These are phyloP conservation scores for Morone saxatilis DNA, from an alignment of 2,113 vertebrate species.

Conservation along the genomic window DNA sequence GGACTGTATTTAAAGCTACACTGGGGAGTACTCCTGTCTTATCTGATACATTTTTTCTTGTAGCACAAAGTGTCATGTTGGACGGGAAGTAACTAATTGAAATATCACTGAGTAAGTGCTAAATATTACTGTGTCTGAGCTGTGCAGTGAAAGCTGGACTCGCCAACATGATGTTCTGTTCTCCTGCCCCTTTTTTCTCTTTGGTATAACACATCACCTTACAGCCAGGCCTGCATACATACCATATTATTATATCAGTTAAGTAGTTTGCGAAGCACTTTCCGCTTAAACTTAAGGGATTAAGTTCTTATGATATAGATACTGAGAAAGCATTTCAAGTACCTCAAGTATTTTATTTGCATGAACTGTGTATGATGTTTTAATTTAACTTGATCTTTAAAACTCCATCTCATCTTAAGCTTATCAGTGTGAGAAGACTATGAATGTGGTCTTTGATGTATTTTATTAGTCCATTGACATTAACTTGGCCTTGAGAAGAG, in stretches of 20 bases:
- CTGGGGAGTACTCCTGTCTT: neutral
- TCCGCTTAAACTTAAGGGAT: slow-evolving; percentile 18
- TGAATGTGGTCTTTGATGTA: slow-evolving; percentile 25
- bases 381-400: slow-evolving; percentile 48
- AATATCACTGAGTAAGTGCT: neutral
- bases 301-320: slow-evolving; percentile 22
- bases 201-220: neutral
- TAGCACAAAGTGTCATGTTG: neutral
- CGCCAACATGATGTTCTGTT: neutral
- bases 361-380: slow-evolving; percentile 20
- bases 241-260: slow-evolving; percentile 1
- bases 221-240: neutral
- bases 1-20: neutral
- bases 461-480: slow-evolving; percentile 41
- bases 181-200: neutral
- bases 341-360: slow-evolving; percentile 1
- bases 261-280: neutral
- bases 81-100: neutral
- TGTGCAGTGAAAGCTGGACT: neutral
- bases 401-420: neutral
- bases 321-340: slow-evolving; percentile 21
- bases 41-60: neutral
- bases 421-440: slow-evolving; percentile 37
- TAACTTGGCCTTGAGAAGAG: slow-evolving; percentile 36
- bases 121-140: no score